Conservation (phyloP, 2,888 invertebrate species). For the Amaurobius ferox region DNA sequence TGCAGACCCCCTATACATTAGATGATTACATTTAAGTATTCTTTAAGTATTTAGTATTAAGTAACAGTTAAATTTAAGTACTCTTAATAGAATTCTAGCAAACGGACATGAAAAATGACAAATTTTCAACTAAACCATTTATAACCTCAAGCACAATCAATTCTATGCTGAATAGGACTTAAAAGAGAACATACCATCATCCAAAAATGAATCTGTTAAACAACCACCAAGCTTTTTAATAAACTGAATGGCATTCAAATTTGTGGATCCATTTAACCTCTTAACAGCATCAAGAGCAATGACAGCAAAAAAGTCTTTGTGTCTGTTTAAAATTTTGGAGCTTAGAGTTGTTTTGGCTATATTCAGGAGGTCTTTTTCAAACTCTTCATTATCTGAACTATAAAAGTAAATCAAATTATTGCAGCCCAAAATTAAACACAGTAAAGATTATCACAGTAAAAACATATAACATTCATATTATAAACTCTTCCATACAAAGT, state of each 20-base stretch:
- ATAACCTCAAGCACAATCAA: too few relatives aligned
- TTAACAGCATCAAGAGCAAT: conserved; percentile 97
- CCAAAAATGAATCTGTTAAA: conserved; percentile 95
- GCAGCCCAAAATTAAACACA: background rate
- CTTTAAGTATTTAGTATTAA: too few relatives aligned
- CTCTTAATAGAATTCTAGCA: too few relatives aligned
- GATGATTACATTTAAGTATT: too few relatives aligned
- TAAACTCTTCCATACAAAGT: too few relatives aligned
- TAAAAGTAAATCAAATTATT: conserved; percentile 47
- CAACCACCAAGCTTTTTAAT: conserved; percentile 97
- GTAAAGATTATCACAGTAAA: too few relatives aligned
- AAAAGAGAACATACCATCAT: conserved; percentile 80
- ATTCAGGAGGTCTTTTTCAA: conserved; percentile 93
- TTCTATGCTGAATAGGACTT: too few relatives aligned
- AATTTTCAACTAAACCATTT: too few relatives aligned
- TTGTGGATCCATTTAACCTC: conserved; percentile 95
- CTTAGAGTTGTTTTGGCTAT: conserved; percentile 98
- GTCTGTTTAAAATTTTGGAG: conserved; percentile 97
- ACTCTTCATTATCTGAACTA: conserved; percentile 85
- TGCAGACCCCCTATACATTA: too few relatives aligned
- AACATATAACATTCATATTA: too few relatives aligned
- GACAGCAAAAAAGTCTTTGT: conserved; percentile 97
- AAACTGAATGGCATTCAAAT: conserved; percentile 96
- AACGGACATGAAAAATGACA: too few relatives aligned
- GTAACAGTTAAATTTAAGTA: too few relatives aligned